A percentile compares a stretch with the other conserved stretches of the same genome.
These are phyloP conservation scores for Triplophysa tibetana DNA, from an alignment of 2,113 vertebrate species.

Conservation along the genomic window DNA sequence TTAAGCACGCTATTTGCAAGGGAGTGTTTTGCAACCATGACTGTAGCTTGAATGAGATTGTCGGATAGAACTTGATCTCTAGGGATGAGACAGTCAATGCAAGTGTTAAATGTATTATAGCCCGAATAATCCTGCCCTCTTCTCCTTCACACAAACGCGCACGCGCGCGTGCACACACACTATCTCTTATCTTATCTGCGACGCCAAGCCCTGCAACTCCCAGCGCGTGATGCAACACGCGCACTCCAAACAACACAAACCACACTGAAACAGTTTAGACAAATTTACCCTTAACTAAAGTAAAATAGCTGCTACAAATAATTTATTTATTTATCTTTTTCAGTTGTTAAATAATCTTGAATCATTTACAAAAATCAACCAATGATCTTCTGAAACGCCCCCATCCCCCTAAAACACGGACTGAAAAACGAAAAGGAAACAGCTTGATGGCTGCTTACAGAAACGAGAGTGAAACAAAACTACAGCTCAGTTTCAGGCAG, in stretches of 20 bases:
- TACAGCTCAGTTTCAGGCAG: background rate
- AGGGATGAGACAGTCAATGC: background rate
- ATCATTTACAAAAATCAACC: background rate
- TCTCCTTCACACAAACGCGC: background rate
- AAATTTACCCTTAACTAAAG: background rate
- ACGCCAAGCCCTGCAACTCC: constrained; percentile 19
- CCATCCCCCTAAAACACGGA: background rate
- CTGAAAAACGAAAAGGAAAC: background rate
- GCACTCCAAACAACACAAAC: background rate
- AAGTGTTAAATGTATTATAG: constrained; percentile 4
- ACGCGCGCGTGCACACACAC: background rate
- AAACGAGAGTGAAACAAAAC: constrained; percentile 44
- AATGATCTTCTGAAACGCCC: background rate
- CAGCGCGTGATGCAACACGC: background rate
- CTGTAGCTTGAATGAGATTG: background rate
- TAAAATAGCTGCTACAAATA: too few species aligned
- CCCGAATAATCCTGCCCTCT: background rate
- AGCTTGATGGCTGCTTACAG: background rate
- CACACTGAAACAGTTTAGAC: background rate
- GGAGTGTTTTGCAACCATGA: background rate
- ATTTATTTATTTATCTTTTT: too few species aligned
- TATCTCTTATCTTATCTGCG: constrained; percentile 13
- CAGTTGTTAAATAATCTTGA: background rate
- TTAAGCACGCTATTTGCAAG: background rate
- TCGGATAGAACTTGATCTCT: background rate